phyloP scores from a whole-genome alignment of 2,797 vertebrate species.

The Ambastaia sidthimunki region DNA sequence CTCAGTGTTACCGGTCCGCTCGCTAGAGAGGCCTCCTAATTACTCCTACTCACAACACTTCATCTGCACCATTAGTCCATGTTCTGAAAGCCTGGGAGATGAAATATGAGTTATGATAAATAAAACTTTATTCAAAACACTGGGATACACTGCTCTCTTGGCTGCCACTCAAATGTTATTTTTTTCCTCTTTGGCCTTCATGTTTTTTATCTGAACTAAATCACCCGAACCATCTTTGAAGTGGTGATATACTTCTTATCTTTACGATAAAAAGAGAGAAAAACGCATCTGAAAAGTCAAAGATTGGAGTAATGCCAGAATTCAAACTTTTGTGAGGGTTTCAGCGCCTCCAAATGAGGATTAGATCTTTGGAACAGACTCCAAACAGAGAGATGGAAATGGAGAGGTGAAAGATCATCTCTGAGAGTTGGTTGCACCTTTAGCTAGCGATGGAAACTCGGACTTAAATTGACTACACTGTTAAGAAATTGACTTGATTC shows the following conservation, averaged over 20 bases:
- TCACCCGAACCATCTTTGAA: conserved; percentile 40
- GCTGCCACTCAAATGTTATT: conserved; percentile 50
- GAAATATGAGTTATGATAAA: conserved; percentile 57
- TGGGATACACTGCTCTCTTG: conserved; percentile 52
- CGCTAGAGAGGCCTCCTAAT: conserved; percentile 54
- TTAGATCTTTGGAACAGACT: conserved; percentile 29
- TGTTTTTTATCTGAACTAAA: conserved; percentile 38
- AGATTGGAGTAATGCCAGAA: conserved; percentile 32
- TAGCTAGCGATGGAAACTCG: neutral
- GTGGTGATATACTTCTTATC: conserved; percentile 39
- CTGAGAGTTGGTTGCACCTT: neutral
- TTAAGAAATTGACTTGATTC: too few relatives aligned
- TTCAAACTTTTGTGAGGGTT: conserved; percentile 13
- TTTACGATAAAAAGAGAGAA: conserved; percentile 26
- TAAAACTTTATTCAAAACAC: conserved; percentile 52
- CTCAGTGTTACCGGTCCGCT: conserved; percentile 34
- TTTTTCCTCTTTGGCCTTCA: conserved; percentile 11
- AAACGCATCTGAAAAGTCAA: conserved; percentile 24
- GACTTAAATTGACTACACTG: neutral
- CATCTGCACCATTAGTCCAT: conserved; percentile 54
- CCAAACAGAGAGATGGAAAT: conserved; percentile 16
- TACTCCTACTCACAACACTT: conserved; percentile 56
- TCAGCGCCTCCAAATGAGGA: conserved; percentile 37
- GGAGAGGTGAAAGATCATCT: conserved; percentile 11
- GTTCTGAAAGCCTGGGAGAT: conserved; percentile 51